These are phyloP conservation scores for Onychomys arenicola DNA, from an alignment of 2,797 vertebrate species.

Conservation along the genomic window DNA sequence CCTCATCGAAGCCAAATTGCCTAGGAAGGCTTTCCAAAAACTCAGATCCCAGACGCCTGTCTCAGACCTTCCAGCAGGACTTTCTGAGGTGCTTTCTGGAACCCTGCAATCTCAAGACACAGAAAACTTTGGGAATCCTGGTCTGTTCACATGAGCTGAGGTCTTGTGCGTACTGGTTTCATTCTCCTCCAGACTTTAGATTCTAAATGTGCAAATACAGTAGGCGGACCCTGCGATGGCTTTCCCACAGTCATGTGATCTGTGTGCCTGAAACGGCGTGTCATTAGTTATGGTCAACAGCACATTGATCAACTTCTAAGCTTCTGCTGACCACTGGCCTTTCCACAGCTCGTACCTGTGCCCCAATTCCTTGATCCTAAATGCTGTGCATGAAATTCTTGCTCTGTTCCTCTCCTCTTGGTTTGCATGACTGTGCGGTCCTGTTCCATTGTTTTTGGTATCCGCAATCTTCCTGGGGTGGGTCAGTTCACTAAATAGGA, in stretches of 20 bases:
- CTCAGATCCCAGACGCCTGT: not conserved
- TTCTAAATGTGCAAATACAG: not conserved
- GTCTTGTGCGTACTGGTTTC: not conserved
- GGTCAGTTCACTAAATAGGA: not conserved
- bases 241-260: not conserved
- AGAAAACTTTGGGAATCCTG: not conserved
- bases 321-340: not conserved
- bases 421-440: not conserved
- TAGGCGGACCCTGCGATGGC: too few relatives aligned
- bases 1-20: not conserved
- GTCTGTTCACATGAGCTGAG: not conserved
- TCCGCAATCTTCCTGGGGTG: not conserved
- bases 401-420: not conserved
- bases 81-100: not conserved
- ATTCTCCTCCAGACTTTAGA: not conserved
- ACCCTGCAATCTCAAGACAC: not conserved
- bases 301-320: not conserved
- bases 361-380: not conserved
- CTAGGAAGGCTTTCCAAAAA: not conserved
- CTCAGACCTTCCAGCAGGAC: too few relatives aligned
- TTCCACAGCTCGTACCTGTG: not conserved
- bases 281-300: fast-evolving
- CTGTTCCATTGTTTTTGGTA: not conserved
- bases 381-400: not conserved
- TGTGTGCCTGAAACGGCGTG: fast-evolving